Evolutionary conservation across 2,888 invertebrate genomes (phyloP).

Genomic region (Julus scanicus): DNA sequence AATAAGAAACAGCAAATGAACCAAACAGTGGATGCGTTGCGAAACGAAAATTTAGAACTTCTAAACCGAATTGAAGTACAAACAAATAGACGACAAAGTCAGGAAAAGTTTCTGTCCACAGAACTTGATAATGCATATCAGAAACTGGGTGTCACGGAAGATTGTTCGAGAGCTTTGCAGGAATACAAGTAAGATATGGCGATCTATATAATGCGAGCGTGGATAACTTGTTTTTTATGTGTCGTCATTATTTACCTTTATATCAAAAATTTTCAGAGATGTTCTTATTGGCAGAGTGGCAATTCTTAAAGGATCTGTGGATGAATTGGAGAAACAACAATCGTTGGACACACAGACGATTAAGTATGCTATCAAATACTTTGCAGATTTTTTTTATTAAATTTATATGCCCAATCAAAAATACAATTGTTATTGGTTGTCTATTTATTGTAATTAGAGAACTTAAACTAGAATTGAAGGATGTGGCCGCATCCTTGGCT

Average conservation of each 20-base stretch:
- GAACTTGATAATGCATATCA: slow-evolving; percentile 54
- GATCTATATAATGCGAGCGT: background rate
- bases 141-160: slow-evolving; percentile 50
- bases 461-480: slow-evolving; percentile 36
- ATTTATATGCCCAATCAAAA: background rate
- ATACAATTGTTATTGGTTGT: background rate
- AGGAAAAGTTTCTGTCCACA: slow-evolving; percentile 37
- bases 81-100: background rate
- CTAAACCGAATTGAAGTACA: slow-evolving; percentile 30
- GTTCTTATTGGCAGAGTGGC: slow-evolving; percentile 29
- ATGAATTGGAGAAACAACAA: slow-evolving; percentile 51
- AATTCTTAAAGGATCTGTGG: slow-evolving; percentile 43
- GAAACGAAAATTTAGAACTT: slow-evolving; percentile 45
- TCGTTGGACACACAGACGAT: slow-evolving; percentile 44
- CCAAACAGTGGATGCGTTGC: background rate
- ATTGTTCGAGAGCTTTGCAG: slow-evolving; percentile 52
- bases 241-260: background rate
- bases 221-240: background rate
- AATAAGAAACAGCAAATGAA: slow-evolving; percentile 21
- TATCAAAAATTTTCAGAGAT: slow-evolving; percentile 47
- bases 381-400: background rate
- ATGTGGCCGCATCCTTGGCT: background rate
- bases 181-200: slow-evolving; percentile 46
- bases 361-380: background rate
- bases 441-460: slow-evolving; percentile 22